These are phyloP conservation scores for Hylaea fasciaria DNA, from an alignment of 2,888 invertebrate species.

Conservation along the genomic window DNA sequence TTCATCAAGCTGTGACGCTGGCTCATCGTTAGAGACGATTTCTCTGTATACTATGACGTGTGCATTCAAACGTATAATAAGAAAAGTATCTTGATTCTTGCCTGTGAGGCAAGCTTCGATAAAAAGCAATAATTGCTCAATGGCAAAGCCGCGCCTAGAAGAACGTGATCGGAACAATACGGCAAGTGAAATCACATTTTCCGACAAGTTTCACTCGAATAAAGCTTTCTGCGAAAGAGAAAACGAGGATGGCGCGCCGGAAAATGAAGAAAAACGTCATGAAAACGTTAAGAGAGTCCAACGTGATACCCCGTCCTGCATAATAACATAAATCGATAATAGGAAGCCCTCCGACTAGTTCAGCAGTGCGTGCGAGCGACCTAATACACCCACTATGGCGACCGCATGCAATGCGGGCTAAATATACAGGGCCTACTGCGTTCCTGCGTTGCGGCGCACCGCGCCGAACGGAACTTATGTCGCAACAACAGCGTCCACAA, in stretches of 20 bases:
- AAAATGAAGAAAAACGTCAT: conserved; percentile 68
- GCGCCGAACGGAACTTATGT: conserved; percentile 75
- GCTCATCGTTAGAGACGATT: conserved; percentile 34
- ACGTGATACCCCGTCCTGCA: conserved; percentile 66
- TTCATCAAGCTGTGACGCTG: conserved; percentile 36
- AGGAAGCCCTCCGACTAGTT: conserved; percentile 84
- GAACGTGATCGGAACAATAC: conserved; percentile 56
- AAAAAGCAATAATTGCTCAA: conserved; percentile 42
- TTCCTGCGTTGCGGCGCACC: conserved; percentile 59
- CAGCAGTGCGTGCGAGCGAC: conserved; percentile 84
- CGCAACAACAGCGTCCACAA: conserved; percentile 77
- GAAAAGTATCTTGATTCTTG: conserved; percentile 9
- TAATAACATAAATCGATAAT: conserved; percentile 82
- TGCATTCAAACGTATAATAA: not conserved
- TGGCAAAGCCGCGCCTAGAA: conserved; percentile 29
- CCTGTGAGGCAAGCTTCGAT: conserved; percentile 19
- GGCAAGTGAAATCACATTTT: conserved; percentile 69
- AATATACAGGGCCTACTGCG: conserved; percentile 77
- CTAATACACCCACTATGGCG: conserved; percentile 80
- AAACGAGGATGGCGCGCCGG: conserved; percentile 60
- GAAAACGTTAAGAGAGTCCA: conserved; percentile 61
- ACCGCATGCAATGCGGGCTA: conserved; percentile 82
- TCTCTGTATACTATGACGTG: conserved; percentile 19
- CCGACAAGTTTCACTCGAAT: conserved; percentile 67
- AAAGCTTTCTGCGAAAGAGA: conserved; percentile 72